Base-by-base conservation (phyloP, 2,888 invertebrate species). In the Campoletis raptor region DNA sequence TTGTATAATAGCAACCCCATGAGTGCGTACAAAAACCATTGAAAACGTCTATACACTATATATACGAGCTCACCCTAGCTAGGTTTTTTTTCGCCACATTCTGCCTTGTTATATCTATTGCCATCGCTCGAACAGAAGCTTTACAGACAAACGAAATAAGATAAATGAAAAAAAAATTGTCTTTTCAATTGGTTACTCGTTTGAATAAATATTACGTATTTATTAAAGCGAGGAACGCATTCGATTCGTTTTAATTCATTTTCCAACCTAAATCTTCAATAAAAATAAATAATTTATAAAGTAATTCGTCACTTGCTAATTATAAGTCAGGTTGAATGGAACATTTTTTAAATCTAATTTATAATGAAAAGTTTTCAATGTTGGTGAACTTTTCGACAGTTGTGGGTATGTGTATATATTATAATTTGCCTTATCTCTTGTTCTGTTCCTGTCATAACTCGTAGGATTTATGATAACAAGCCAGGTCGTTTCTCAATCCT, bases 361-460 rank as follows among this genome's bases (percentile, higher is more conserved):
- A 69, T 40, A 8, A 21, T 30, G 21, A 40, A 69, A 37, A 40
- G 36, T 21, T 18, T 18, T 8, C 36, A 21, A 45, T 45, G 21
- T 48, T 9, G 21, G 21, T 45, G 45, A 24, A 52, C 24, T 24
- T 70, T 45, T 61, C 10, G 12, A 52, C 54, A 45, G 61, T 12
- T 64, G 70, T 54, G 52, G 1, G 30, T 30, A 30, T 79, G 36
- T 78, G 61, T 81, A 52, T 48, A 37, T 52, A 37, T 24, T 40
- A 52, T 40, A 73, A 42, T 72, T 52, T 74, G 40, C 52, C 48
- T 86, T 78, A 83, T 81, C 76, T 83, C 77, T 67, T 48, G 54
- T 77, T 57, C 81, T 78, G 81, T 57, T 81, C 69, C 86, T 78
- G 86, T 86, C 83, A 81, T 81, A 86, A 86, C 81, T 86, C 83